Base-by-base conservation (phyloP, 2,888 invertebrate genomes). In the Tribolium freemani region DNA sequence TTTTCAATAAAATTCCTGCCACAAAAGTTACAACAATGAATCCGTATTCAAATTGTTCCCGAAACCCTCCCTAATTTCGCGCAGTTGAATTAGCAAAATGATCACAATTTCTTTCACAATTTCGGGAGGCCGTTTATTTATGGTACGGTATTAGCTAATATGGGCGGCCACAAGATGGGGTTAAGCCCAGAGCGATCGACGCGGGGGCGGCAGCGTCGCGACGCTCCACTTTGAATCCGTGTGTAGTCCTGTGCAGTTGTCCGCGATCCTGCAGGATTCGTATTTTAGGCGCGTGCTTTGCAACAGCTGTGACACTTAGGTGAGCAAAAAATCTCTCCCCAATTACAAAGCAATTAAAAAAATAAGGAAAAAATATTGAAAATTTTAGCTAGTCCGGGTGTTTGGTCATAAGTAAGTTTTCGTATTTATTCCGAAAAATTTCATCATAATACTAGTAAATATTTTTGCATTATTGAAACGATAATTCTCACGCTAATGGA, bases 131-230 rank as follows among this genome's bases (percentile, higher is more conserved):
- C 9, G 38, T 38, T 38, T 38, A 38, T 38, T 5, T 38, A 21
- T 51, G 16, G n/a, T 38, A 38, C 5, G n/a, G 38, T 8, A 38
- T 38, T 9, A 51, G 31, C 45, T 60, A 46, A 60, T 16, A 38
- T 51, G n/a, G 64, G 26, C 54, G 53, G 30, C 72, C 72, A 57
- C 72, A 69, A 72, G 72, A 72, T 72, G 72, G 72, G 57, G 54
- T 60, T 30, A 63, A n/a, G 8, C 31, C 13, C 21, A 48, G 11
- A 45, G 48, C 30, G 16, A 56, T 54, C 72, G 72, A 72, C 51
- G 72, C 69, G 44, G 58, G 64, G 69, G 72, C 69, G 64, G 31
- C 63, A 72, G 72, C 72, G 72, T 69, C 69, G 64, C 69, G 66
- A 56, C 72, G 58, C 26, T 45, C 54, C 69, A 72, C 46, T 72